Conservation (phyloP, 2,888 invertebrate species). For the Callyntrura sp. region DNA sequence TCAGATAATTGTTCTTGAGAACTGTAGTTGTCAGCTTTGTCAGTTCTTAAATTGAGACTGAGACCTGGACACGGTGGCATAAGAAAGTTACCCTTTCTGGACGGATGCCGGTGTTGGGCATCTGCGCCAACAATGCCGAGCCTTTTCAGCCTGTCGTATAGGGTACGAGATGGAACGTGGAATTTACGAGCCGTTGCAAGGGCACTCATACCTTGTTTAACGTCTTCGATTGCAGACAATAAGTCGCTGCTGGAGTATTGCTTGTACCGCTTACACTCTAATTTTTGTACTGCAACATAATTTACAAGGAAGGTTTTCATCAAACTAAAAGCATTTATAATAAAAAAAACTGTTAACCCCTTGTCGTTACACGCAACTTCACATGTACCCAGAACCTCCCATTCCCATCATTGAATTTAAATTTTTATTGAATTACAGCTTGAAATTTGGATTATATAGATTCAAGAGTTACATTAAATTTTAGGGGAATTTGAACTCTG, state of each 20-base stretch:
- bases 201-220: constrained; percentile 94
- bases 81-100: constrained; percentile 81
- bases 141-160: constrained; percentile 95
- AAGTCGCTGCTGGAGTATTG: constrained; percentile 95
- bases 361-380: no score
- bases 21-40: constrained; percentile 79
- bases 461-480: no score
- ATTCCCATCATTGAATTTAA: no score
- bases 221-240: constrained; percentile 94
- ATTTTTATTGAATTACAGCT: no score
- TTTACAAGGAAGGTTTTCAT: constrained; percentile 16
- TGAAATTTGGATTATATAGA: no score
- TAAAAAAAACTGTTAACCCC: no score
- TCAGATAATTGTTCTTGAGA: constrained; percentile 82
- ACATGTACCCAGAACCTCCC: no score
- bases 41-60: constrained; percentile 79
- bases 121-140: no score
- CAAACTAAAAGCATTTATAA: no score
- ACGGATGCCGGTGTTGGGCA: no score
- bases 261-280: constrained; percentile 97
- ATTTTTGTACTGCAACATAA: constrained; percentile 89
- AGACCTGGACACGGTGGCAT: constrained; percentile 82
- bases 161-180: constrained; percentile 94
- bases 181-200: constrained; percentile 94
- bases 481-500: no score